A percentile compares a stretch with the other conserved stretches of the same genome.
Conservation (phyloP, 2,113 vertebrate species). For the Micronisus gabar region DNA sequence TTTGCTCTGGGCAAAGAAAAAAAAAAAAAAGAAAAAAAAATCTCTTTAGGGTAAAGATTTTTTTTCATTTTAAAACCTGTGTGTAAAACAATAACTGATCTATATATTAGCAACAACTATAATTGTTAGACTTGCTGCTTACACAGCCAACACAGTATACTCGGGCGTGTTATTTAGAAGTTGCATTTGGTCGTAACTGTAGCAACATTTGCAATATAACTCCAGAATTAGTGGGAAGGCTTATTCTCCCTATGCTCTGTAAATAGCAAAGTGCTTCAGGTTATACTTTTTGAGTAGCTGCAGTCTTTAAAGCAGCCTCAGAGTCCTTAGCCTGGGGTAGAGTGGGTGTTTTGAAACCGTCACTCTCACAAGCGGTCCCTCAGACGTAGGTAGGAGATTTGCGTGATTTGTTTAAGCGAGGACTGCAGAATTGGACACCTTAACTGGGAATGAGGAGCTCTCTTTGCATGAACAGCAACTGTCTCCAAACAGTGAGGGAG, state of each 20-base stretch:
- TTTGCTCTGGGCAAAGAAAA: neutral
- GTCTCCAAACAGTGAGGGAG: neutral
- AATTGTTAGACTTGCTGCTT: neutral
- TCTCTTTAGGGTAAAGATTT: neutral
- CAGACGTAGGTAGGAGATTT: neutral
- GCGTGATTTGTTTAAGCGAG: neutral
- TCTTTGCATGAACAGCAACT: neutral
- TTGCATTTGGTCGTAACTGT: neutral
- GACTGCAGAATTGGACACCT: neutral
- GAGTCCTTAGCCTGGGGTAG: neutral
- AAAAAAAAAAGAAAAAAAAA: too few species aligned
- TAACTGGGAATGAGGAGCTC: neutral
- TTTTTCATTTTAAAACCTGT: neutral
- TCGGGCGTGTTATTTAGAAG: neutral
- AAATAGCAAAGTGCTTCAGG: neutral
- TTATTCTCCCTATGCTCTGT: neutral
- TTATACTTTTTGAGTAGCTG: neutral
- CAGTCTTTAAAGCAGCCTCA: neutral
- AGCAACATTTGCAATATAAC: neutral
- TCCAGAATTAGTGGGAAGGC: neutral
- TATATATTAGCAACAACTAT: neutral
- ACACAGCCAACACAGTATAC: neutral
- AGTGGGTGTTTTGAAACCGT: neutral
- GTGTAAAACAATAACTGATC: neutral
- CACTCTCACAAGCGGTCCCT: neutral